Percentiles rank a stretch among this genome's conserved stretches.
Conservation (phyloP, 1,140 invertebrate species). For the fruit fly (Drosophila melanogaster) region DNA sequence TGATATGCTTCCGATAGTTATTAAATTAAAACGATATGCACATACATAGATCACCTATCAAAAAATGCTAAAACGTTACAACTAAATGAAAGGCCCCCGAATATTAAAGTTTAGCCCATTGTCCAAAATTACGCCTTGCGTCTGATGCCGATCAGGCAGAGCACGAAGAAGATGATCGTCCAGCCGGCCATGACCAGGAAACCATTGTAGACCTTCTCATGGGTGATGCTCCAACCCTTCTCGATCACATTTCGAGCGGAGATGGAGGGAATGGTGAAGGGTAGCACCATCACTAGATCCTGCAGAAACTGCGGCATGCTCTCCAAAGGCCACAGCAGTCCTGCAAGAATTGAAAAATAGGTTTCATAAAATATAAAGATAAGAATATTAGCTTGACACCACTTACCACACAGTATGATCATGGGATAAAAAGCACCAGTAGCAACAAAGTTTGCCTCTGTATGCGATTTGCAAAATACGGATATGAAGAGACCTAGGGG, state of each 20-base stretch:
- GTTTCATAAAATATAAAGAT: neutral
- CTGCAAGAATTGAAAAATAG: constrained; percentile 84
- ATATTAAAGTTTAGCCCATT: constrained; percentile 32
- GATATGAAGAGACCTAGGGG: constrained; percentile 89
- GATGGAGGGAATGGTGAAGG: constrained; percentile 88
- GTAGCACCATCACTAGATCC: constrained; percentile 86
- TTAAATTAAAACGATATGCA: constrained; percentile 77
- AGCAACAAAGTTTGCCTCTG: constrained; percentile 92
- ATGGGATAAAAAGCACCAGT: constrained; percentile 95
- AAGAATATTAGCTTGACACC: too few relatives aligned
- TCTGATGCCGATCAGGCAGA: constrained; percentile 85
- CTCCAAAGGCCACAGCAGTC: constrained; percentile 96
- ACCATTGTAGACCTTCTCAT: constrained; percentile 87
- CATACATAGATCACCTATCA: constrained; percentile 66
- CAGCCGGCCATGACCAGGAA: constrained; percentile 87
- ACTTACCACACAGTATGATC: constrained; percentile 92
- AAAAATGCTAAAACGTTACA: constrained; percentile 69
- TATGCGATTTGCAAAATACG: constrained; percentile 90
- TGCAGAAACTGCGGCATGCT: constrained; percentile 87
- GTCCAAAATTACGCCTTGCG: constrained; percentile 70
- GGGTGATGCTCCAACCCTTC: constrained; percentile 86
- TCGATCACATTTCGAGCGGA: constrained; percentile 88
- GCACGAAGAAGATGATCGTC: constrained; percentile 85
- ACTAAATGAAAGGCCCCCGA: constrained; percentile 36
- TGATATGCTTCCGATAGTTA: constrained; percentile 77